Evolutionary conservation across 1,140 invertebrate species (phyloP).

Genomic region (Cyphomyrmex costatus): DNA sequence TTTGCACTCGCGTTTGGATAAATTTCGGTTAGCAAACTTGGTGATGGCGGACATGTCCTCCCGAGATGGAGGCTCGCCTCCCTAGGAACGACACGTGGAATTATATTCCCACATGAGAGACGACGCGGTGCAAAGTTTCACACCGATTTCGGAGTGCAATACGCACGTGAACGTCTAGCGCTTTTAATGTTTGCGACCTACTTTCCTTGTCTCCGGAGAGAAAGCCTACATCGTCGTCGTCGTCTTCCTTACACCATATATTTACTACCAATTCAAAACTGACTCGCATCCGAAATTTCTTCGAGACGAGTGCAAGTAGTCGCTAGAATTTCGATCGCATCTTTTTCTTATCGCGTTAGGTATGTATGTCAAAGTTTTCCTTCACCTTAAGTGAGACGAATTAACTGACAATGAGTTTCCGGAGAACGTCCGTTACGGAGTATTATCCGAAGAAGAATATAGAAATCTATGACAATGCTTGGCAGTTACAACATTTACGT

Average conservation of each 20-base stretch:
- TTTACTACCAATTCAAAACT: slow-evolving; percentile 62
- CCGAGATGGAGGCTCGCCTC: not conserved
- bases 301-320: not conserved
- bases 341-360: slow-evolving; percentile 28
- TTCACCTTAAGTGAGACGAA: slow-evolving; percentile 26
- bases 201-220: slow-evolving; percentile 59
- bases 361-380: slow-evolving; percentile 18
- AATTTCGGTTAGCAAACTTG: slow-evolving; percentile 38
- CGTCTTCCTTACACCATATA: slow-evolving; percentile 29
- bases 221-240: slow-evolving; percentile 61
- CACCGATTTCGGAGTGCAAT: slow-evolving; percentile 41
- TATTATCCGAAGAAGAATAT: not conserved
- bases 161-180: slow-evolving; percentile 41
- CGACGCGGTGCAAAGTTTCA: slow-evolving; percentile 30
- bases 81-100: slow-evolving; percentile 56
- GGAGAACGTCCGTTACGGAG: not conserved
- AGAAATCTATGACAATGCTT: slow-evolving; percentile 11
- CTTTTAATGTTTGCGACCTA: slow-evolving; percentile 71
- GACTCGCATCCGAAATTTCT: slow-evolving; percentile 36
- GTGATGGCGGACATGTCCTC: not conserved
- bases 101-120: slow-evolving; percentile 64
- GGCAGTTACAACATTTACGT: not conserved
- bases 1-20: slow-evolving; percentile 21
- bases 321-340: not conserved
- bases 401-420: slow-evolving; percentile 50